Evolutionary conservation across 1,140 invertebrate species (phyloP).

Genomic region (Ditylenchus dipsaci): DNA sequence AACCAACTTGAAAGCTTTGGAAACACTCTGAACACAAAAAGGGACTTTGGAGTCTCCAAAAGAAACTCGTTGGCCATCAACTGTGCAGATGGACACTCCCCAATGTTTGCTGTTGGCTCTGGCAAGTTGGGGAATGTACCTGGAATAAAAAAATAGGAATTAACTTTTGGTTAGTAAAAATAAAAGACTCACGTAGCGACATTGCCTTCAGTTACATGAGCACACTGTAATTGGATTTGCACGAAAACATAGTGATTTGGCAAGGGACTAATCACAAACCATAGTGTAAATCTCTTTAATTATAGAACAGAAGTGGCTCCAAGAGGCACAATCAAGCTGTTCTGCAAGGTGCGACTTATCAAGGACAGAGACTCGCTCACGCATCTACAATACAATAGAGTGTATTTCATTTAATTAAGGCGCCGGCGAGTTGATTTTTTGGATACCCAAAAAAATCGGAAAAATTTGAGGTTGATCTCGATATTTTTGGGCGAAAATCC

Average conservation of each 20-base stretch:
- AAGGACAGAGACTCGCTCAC: constrained; percentile 31
- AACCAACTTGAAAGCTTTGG: constrained; percentile 75
- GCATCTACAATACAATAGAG: constrained; percentile 27
- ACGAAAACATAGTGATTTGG: too few species aligned
- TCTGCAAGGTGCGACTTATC: constrained; percentile 2
- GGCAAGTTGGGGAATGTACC: constrained; percentile 54
- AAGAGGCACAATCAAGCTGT: constrained; percentile 12
- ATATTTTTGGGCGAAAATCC: too few species aligned
- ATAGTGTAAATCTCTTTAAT: constrained; percentile 9
- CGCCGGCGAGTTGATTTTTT: too few species aligned
- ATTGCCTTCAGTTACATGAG: background rate
- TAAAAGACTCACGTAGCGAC: background rate
- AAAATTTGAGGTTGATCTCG: too few species aligned
- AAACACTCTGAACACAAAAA: constrained; percentile 56
- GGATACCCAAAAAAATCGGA: too few species aligned
- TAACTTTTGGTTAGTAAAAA: background rate
- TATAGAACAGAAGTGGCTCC: constrained; percentile 7
- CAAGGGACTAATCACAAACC: too few species aligned
- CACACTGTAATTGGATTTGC: background rate
- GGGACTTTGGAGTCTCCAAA: constrained; percentile 50
- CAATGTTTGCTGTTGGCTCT: constrained; percentile 59
- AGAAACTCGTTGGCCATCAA: constrained; percentile 60
- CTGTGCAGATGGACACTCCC: constrained; percentile 61
- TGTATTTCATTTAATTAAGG: too few species aligned
- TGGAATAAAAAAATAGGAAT: constrained; percentile 16